Percentiles rank a stretch among this genome's conserved stretches.
Evolutionary conservation across 2,797 vertebrate species (phyloP).

Genomic region (Peromyscus eremicus): DNA sequence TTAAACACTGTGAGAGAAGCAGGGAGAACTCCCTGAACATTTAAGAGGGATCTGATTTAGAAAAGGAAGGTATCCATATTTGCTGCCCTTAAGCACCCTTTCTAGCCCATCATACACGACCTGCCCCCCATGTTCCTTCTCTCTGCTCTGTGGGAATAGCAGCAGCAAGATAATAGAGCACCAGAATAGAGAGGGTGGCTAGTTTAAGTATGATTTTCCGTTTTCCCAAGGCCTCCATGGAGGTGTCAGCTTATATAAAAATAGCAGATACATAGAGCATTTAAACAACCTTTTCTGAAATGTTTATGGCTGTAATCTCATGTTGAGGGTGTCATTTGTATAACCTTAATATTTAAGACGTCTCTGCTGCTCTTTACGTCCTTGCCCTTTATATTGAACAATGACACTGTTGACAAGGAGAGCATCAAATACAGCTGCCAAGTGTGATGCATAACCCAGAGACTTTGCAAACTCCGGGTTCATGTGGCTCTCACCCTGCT

Average conservation of each 20-base stretch:
- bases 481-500: background rate
- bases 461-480: constrained; percentile 50
- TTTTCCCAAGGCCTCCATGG: constrained; percentile 29
- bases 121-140: background rate
- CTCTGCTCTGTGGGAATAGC: background rate
- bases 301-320: constrained; percentile 68
- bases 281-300: constrained; percentile 70
- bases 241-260: constrained; percentile 61
- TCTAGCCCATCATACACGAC: background rate
- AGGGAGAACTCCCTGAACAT: constrained; percentile 10
- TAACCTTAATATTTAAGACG: constrained; percentile 77
- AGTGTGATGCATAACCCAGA: constrained; percentile 57
- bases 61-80: background rate
- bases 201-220: constrained; percentile 3
- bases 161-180: background rate
- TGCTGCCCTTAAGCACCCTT: background rate
- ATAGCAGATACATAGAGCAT: constrained; percentile 53
- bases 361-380: constrained; percentile 50
- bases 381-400: constrained; percentile 72
- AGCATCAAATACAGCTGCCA: constrained; percentile 69
- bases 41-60: background rate
- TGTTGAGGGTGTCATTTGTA: constrained; percentile 65
- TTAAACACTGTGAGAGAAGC: constrained; percentile 19
- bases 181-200: background rate
- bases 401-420: constrained; percentile 56